Conservation (phyloP, 2,113 vertebrate genomes). For the Chionodraco myersi region DNA sequence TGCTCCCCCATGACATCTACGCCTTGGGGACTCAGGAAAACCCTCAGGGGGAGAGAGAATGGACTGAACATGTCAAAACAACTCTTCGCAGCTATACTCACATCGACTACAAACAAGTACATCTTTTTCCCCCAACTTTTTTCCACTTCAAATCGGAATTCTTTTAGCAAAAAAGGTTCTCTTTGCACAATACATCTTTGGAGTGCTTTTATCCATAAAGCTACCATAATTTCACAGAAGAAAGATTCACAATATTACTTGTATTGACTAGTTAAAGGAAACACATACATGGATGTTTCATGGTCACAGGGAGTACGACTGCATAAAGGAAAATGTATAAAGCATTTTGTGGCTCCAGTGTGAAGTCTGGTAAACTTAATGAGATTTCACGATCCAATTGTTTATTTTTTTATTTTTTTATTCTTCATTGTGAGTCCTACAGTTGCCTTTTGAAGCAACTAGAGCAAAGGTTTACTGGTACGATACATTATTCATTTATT, state of each 20-base stretch:
- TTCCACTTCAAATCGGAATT: not conserved
- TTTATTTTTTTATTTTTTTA: too few relatives aligned
- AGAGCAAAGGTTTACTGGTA: not conserved
- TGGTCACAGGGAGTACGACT: not conserved
- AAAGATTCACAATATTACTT: conserved; percentile 5
- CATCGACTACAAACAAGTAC: conserved; percentile 88
- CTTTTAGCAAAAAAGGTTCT: not conserved
- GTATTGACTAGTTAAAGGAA: not conserved
- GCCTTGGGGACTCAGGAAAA: conserved; percentile 92
- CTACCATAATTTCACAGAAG: not conserved
- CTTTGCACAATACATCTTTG: too few relatives aligned
- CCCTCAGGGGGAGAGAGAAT: conserved; percentile 89
- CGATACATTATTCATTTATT: not conserved
- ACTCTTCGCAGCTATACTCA: conserved; percentile 85
- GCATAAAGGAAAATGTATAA: not conserved
- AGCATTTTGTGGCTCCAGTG: not conserved
- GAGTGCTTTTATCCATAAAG: not conserved
- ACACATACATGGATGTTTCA: not conserved
- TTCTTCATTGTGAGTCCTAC: too few relatives aligned
- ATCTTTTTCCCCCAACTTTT: fast-evolving
- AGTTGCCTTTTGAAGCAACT: too few relatives aligned
- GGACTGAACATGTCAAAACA: conserved; percentile 86
- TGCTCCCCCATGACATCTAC: conserved; percentile 89
- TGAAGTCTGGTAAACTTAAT: not conserved
- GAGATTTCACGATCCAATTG: not conserved